phyloP scores from a whole-genome alignment of 2,113 vertebrate species.

The Donacobius atricapilla region DNA sequence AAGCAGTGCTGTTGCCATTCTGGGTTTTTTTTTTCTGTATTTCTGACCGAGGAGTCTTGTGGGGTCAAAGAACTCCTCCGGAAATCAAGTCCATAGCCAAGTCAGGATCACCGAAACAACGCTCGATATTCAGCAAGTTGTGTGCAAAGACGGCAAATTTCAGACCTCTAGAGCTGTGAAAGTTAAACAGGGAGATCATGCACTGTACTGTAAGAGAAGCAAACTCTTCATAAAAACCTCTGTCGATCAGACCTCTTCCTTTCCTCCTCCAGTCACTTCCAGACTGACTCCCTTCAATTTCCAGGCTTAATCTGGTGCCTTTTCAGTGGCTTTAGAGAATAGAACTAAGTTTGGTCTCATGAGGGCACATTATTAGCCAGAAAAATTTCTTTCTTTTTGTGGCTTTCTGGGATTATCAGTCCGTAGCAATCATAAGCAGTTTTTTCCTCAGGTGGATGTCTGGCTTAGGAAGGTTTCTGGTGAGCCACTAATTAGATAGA shows the following conservation, averaged over 20 bases:
- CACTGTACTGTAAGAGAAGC: background rate
- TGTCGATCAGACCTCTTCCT: background rate
- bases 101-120: background rate
- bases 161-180: background rate
- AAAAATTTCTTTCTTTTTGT: background rate
- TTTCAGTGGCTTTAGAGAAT: background rate
- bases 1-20: background rate
- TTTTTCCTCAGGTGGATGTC: background rate
- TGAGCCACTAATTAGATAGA: background rate
- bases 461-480: background rate
- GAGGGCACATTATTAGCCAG: background rate
- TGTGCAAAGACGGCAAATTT: background rate
- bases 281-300: background rate
- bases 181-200: background rate
- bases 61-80: background rate
- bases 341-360: background rate
- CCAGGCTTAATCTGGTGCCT: background rate
- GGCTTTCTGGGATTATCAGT: background rate
- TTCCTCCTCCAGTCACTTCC: background rate
- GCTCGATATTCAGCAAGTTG: accelerated
- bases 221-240: background rate
- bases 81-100: background rate
- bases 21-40: background rate
- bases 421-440: background rate
- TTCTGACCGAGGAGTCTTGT: background rate